Conservation (phyloP, 2,797 vertebrate genomes). For the Jordanella pulchra region DNA sequence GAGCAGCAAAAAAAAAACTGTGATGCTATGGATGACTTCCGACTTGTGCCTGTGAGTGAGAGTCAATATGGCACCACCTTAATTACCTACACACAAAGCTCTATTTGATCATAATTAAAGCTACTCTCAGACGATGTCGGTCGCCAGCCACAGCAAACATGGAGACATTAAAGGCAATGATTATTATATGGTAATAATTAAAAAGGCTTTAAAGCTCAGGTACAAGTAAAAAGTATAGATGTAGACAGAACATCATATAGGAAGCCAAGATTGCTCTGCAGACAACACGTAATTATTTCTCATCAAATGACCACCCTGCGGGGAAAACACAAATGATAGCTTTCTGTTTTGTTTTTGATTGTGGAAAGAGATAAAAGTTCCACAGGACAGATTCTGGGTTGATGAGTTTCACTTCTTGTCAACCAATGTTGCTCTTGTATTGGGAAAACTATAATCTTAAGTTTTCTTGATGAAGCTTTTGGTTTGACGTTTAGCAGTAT, state of each 20-base stretch:
- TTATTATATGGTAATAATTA: slow-evolving; percentile 79
- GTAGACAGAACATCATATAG: slow-evolving; percentile 44
- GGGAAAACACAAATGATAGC: slow-evolving; percentile 66
- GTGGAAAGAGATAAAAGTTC: slow-evolving; percentile 57
- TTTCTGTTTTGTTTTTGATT: slow-evolving; percentile 65
- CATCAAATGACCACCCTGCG: slow-evolving; percentile 72
- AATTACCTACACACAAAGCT: slow-evolving; percentile 77
- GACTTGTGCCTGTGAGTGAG: slow-evolving; percentile 65
- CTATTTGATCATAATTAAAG: slow-evolving; percentile 80
- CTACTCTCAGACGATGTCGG: slow-evolving; percentile 66
- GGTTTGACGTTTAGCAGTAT: slow-evolving; percentile 37
- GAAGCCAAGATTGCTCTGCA: slow-evolving; percentile 35
- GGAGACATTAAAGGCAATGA: slow-evolving; percentile 75
- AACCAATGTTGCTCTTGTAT: slow-evolving; percentile 19
- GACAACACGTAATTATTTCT: slow-evolving; percentile 69
- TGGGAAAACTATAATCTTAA: slow-evolving; percentile 29
- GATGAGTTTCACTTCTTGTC: slow-evolving; percentile 39
- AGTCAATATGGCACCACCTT: slow-evolving; percentile 76
- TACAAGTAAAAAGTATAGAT: slow-evolving; percentile 65
- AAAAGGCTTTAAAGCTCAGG: slow-evolving; percentile 68
- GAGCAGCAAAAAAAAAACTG: slow-evolving; percentile 40
- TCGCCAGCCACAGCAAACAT: slow-evolving; percentile 56
- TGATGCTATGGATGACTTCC: slow-evolving; percentile 47
- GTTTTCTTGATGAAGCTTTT: slow-evolving; percentile 28
- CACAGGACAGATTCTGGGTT: slow-evolving; percentile 47